Conservation (phyloP, 2,888 invertebrate species). For the Aspidiotus rigidus region DNA sequence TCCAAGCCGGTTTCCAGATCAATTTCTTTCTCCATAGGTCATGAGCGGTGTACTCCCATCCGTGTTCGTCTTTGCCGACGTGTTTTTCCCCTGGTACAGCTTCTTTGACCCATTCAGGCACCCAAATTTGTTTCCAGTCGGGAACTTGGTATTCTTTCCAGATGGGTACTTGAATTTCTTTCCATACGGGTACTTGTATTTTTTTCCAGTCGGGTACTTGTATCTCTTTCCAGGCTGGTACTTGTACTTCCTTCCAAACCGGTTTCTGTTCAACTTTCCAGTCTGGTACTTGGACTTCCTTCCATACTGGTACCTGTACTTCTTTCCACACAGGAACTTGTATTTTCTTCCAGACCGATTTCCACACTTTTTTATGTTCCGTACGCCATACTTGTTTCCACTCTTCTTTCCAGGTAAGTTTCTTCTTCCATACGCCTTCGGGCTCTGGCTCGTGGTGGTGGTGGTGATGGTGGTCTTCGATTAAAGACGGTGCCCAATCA, state of each 20-base stretch:
- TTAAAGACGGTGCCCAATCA: slow-evolving; percentile 20
- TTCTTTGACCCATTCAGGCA: slow-evolving; percentile 45
- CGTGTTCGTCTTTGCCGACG: slow-evolving; percentile 53
- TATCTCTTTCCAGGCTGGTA: slow-evolving; percentile 61
- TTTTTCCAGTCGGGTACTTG: slow-evolving; percentile 63
- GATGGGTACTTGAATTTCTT: slow-evolving; percentile 55
- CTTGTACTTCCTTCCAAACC: slow-evolving; percentile 59
- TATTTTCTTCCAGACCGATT: slow-evolving; percentile 63
- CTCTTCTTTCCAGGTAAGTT: slow-evolving; percentile 72
- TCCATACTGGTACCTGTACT: slow-evolving; percentile 57
- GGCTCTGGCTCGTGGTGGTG: slow-evolving; percentile 34
- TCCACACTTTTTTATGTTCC: slow-evolving; percentile 63
- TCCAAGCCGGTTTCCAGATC: slow-evolving; percentile 62
- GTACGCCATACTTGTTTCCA: slow-evolving; percentile 60
- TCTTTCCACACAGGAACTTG: slow-evolving; percentile 52
- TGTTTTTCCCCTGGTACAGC: slow-evolving; percentile 56
- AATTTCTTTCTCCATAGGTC: slow-evolving; percentile 60
- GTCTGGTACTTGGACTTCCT: slow-evolving; percentile 66
- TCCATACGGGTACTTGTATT: slow-evolving; percentile 55
- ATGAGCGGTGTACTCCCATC: slow-evolving; percentile 59
- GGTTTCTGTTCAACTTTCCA: slow-evolving; percentile 69
- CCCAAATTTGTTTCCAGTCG: slow-evolving; percentile 60
- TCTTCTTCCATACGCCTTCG: slow-evolving; percentile 54
- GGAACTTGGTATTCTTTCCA: slow-evolving; percentile 59
- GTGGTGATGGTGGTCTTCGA: slow-evolving; percentile 27